Evolutionary conservation across 2,888 invertebrate genomes (phyloP).

Genomic region (Myathropa florea): DNA sequence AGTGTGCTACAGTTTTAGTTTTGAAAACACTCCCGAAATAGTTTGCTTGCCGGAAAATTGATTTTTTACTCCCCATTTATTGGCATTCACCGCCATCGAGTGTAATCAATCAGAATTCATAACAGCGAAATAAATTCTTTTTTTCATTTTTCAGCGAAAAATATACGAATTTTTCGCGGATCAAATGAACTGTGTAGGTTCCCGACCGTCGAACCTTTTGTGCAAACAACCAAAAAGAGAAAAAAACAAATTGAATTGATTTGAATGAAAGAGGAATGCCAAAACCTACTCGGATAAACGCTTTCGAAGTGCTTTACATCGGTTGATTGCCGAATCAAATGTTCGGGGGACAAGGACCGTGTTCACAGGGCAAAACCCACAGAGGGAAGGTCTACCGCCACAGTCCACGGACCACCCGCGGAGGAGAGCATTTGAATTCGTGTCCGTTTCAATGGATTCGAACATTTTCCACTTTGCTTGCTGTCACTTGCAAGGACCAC

Average conservation of each 20-base stretch:
- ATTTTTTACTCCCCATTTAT: not conserved
- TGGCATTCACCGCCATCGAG: not conserved
- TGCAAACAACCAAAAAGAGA: not conserved
- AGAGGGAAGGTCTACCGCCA: no score
- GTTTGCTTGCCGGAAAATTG: not conserved
- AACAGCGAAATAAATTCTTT: not conserved
- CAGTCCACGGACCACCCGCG: no score
- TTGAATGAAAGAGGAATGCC: not conserved
- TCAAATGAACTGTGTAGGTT: not conserved
- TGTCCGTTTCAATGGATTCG: not conserved
- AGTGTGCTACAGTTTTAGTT: not conserved
- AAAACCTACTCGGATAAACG: not conserved
- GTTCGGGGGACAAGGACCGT: not conserved
- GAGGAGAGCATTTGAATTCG: not conserved
- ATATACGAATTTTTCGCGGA: not conserved
- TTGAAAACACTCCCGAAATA: not conserved
- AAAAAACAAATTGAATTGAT: not conserved
- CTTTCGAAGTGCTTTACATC: not conserved
- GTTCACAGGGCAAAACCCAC: not conserved
- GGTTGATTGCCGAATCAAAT: not conserved
- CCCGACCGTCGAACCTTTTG: not conserved
- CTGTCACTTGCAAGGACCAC: not conserved
- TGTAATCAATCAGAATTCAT: constrained; percentile 25
- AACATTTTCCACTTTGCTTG: constrained; percentile 7
- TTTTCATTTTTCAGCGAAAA: not conserved